Base-by-base conservation (phyloP, 2,888 invertebrate species). In the Andrena minutula region DNA sequence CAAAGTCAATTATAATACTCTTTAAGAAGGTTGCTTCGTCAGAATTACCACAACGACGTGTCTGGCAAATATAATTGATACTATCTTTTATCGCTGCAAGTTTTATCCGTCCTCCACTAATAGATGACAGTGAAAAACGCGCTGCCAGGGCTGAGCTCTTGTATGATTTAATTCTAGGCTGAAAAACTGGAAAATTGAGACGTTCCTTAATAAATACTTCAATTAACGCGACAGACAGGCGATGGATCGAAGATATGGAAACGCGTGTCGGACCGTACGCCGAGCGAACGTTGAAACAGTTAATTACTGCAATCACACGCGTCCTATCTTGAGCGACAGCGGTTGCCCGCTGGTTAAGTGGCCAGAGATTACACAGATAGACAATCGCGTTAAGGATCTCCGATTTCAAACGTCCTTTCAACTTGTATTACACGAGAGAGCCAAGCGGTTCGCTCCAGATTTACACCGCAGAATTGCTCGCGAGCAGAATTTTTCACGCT, bases 391-490 rank as follows among this genome's bases (percentile, higher is more conserved):
- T 83, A 83, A 80, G 80, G 77, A 77, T 90, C 90, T 92, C 91
- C 85, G 86, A 90, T 92, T 92, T 92, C 92, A 87, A 86, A 80
- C 88, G 91, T 91, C 92, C 92, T 92, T 91, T 90, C 90, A 92
- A 91, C 91, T 92, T 89, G 88, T 87, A 83, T 92, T 91, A 90
- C 91, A 89, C 84, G 70, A 83, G 86, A 79, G 86, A 82, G 84
- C 84, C 73, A 69, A 82, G 76, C 84, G 81, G 81, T 86, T 60
- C 60, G 84, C 23, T 56, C 83, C 71, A 77, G 68, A 78, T 83
- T 83, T 71, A 70, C 28, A 66, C 58, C 71, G 71, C 66, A 77
- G 64, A 72, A 73, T 74, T 77, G 64, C 56, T 49, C 53, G 47
- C 51, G 20, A 68, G 71, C 41, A 56, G 35, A 63, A 49, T 68